Evolutionary conservation across 2,797 vertebrate genomes (phyloP), one percentile per base, ranked within the genome.

Genomic region (Urocyon cinereoargenteus): DNA sequence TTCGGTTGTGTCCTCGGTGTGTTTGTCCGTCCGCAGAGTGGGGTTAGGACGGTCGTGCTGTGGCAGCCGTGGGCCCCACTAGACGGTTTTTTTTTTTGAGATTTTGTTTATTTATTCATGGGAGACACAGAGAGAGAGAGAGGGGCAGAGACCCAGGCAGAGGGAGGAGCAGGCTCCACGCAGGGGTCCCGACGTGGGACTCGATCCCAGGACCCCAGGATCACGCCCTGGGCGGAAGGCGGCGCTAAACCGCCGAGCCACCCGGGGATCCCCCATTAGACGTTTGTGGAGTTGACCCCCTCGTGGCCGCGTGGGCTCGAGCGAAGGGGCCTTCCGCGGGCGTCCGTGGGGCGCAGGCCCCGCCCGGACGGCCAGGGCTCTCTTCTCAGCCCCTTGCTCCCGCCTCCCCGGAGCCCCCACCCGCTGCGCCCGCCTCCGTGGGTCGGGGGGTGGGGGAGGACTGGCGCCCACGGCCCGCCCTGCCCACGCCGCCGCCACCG

Each of bases 401-500:
- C 91, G 28, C 31, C 66, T 51, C 68, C 31, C 31, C 51, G 31
- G 78, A 82, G 45, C 45, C 55, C 55, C 66, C 31, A 11, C 21
- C 15, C 7, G 45, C 49, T 8, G 61, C 61, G 10, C 22, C 59
- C 15, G 87, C 73, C 18, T 84, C 3, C 26, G 18, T 34, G 28
- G n/a, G 22, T 26, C 59, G 1, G 49, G 45, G 18, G n/a, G 10
- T 13, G 13, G 24, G 22, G 1, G 70, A 28, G 68, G 24, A 36
- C 19, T 36, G 8, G n/a, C 19, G 12, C 21, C 11, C 5, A 40
- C 15, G 31, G 64, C 64, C 64, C 15, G 12, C 11, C 36, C 28
- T 0, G 10, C 78, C 18, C 4, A 1, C 2, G 19, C 31, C 0
- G 40, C 79, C 26, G 34, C 64, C 2, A 19, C 59, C 13, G 9